A percentile compares a stretch with the other conserved stretches of the same genome.
Evolutionary conservation across 2,888 invertebrate genomes (phyloP).

Genomic region (Parthenolecanium corni): DNA sequence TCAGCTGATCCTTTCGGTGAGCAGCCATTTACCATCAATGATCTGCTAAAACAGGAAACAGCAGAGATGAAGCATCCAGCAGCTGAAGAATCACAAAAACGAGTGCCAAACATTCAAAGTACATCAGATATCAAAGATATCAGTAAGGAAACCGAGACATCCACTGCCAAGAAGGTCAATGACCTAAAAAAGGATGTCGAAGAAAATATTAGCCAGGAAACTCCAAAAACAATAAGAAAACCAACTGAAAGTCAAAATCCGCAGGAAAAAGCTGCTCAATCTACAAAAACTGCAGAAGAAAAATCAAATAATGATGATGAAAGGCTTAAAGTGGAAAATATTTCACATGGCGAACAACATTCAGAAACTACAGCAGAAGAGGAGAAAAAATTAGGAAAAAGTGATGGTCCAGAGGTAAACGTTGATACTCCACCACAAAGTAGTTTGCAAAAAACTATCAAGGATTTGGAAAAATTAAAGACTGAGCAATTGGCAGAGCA

Average conservation of each 20-base stretch:
- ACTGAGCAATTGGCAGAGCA: neutral
- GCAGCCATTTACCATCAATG: too few relatives aligned
- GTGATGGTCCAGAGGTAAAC: conserved; percentile 18
- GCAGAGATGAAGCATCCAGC: conserved; percentile 40
- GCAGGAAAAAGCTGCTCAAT: too few relatives aligned
- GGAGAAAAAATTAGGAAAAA: conserved; percentile 45
- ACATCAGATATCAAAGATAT: neutral
- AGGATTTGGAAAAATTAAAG: neutral
- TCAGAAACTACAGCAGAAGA: conserved; percentile 34
- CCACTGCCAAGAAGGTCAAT: neutral
- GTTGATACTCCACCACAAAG: neutral
- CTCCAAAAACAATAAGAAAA: neutral
- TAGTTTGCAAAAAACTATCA: neutral
- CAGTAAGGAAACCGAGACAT: neutral
- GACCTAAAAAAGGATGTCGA: conserved; percentile 13
- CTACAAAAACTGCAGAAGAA: neutral
- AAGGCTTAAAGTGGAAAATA: neutral
- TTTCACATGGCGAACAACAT: too few relatives aligned
- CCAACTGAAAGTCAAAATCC: neutral
- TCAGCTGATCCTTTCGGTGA: too few relatives aligned
- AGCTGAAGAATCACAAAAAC: conserved; percentile 15
- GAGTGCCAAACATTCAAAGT: too few relatives aligned
- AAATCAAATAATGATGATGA: neutral
- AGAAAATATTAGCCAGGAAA: neutral
- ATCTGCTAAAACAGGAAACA: too few relatives aligned